Evolutionary conservation across 2,888 invertebrate genomes (phyloP).

Genomic region (Pammene aurita): DNA sequence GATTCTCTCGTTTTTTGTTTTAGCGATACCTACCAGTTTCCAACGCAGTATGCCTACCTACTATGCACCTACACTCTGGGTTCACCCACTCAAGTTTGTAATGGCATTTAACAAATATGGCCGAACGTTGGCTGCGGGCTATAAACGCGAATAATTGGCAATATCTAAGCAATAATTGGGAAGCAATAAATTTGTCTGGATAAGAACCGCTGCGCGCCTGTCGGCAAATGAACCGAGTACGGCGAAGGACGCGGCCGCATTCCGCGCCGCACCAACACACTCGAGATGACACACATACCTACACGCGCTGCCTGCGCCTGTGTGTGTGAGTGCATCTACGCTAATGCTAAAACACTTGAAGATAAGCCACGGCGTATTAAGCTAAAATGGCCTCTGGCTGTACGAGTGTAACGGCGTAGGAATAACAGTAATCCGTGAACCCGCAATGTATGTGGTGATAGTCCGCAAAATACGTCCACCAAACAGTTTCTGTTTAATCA

Average conservation of each 20-base stretch:
- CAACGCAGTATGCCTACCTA: too few relatives aligned
- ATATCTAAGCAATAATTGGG: constrained; percentile 69
- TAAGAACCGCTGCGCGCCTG: constrained; percentile 63
- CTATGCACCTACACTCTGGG: neutral
- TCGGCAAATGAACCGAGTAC: constrained; percentile 80
- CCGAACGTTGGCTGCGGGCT: constrained; percentile 14
- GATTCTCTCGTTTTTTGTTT: too few relatives aligned
- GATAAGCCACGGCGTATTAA: constrained; percentile 66
- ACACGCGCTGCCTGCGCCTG: constrained; percentile 60
- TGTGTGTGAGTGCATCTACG: constrained; percentile 55
- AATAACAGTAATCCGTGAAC: constrained; percentile 18
- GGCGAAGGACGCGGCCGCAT: constrained; percentile 82
- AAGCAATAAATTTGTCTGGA: constrained; percentile 71
- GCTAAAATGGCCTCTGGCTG: constrained; percentile 17
- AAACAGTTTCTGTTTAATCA: constrained; percentile 75
- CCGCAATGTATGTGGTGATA: constrained; percentile 21
- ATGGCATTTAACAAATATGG: constrained; percentile 19
- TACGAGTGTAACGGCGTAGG: constrained; percentile 4
- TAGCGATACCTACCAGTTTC: too few relatives aligned
- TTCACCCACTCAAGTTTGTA: constrained; percentile 15
- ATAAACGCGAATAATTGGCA: constrained; percentile 46
- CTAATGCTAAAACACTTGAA: constrained; percentile 59
- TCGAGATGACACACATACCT: constrained; percentile 75
- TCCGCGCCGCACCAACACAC: constrained; percentile 72
- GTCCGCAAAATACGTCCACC: constrained; percentile 42